A percentile compares a stretch with the other conserved stretches of the same genome.
These are phyloP conservation scores for Doryteuthis pealeii DNA, from an alignment of 1,140 invertebrate species.

Conservation along the genomic window DNA sequence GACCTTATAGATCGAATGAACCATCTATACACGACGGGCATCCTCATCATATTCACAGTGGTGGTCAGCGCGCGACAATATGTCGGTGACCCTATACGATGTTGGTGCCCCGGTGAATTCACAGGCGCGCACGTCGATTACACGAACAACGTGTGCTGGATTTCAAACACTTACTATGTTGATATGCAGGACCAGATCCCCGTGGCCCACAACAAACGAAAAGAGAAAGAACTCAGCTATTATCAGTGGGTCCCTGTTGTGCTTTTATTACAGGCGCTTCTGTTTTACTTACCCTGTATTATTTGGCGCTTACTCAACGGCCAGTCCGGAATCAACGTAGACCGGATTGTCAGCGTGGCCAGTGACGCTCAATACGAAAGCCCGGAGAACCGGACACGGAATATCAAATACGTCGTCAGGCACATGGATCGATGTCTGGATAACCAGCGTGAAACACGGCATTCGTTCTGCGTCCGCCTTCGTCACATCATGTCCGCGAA, in stretches of 20 bases:
- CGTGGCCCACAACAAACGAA: constrained; percentile 35
- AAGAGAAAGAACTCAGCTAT: constrained; percentile 59
- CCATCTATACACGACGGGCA: constrained; percentile 63
- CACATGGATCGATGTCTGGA: constrained; percentile 58
- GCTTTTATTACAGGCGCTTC: constrained; percentile 63
- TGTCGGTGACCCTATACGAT: constrained; percentile 64
- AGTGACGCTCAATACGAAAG: constrained; percentile 51
- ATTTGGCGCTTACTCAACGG: constrained; percentile 63
- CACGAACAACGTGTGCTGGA: constrained; percentile 59
- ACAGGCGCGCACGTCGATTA: constrained; percentile 60
- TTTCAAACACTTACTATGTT: constrained; percentile 62
- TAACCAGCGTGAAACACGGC: constrained; percentile 54
- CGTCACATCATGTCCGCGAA: constrained; percentile 53
- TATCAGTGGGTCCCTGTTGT: constrained; percentile 68
- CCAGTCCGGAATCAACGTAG: constrained; percentile 62
- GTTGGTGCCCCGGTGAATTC: constrained; percentile 58
- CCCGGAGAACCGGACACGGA: constrained; percentile 53
- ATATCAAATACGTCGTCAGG: constrained; percentile 57
- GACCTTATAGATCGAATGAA: constrained; percentile 65
- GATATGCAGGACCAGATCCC: constrained; percentile 47
- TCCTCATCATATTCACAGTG: constrained; percentile 63
- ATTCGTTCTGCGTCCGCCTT: constrained; percentile 51
- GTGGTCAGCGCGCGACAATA: constrained; percentile 64
- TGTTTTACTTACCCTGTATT: constrained; percentile 66
- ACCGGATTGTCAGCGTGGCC: constrained; percentile 50